Evolutionary conservation across 2,113 vertebrate genomes (phyloP).

Genomic region (Tragelaphus strepsiceros): DNA sequence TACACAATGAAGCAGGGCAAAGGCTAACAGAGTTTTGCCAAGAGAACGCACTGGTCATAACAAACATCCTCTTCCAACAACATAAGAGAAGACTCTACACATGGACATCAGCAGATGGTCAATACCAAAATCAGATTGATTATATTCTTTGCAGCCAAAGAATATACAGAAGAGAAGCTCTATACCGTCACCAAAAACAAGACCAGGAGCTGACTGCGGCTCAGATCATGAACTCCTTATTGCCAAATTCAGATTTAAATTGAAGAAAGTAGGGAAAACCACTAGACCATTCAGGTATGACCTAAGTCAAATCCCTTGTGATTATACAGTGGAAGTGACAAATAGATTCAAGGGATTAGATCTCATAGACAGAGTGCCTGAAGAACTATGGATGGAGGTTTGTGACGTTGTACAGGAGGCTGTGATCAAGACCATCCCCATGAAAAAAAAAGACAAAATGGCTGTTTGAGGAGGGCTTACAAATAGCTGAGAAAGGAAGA

Average conservation of each 20-base stretch:
- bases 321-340: background rate
- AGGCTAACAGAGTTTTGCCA: background rate
- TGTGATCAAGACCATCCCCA: background rate
- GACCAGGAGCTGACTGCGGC: background rate
- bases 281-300: background rate
- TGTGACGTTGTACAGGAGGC: background rate
- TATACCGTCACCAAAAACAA: background rate
- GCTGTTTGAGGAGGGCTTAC: background rate
- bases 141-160: background rate
- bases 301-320: background rate
- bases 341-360: background rate
- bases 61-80: background rate
- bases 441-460: background rate
- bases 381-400: background rate
- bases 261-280: background rate
- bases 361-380: background rate
- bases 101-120: background rate
- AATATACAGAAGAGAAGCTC: background rate
- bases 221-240: background rate
- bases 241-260: background rate
- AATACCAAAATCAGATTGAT: background rate
- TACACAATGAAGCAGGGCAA: background rate
- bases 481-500: background rate
- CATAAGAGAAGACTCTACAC: background rate
- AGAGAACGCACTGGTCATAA: background rate